Evolutionary conservation across 2,888 invertebrate species (phyloP), one percentile per base, ranked within the genome.

Genomic region (Parnassius glacialis): DNA sequence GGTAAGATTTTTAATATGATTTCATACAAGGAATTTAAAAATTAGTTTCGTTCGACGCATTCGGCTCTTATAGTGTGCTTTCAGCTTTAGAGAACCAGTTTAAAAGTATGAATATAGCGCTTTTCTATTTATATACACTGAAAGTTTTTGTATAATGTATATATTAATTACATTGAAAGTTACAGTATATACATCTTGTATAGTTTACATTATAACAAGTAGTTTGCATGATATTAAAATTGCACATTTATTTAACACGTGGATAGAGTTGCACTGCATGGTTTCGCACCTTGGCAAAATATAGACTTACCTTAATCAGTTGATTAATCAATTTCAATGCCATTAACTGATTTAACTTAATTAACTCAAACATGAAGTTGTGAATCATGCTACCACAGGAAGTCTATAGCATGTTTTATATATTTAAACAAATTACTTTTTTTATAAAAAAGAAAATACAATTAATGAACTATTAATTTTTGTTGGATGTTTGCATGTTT

Each of bases 361-460:
- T 71, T 61, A 71, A 69, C 87, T 88, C 86, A 85, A 88, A 89
- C 87, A 84, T 71, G 83, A 85, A 87, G 83, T 87, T 84, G 70
- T 64, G 71, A 76, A 65, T 71, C 64, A 66, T 67, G 61, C 66
- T 65, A 47, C 57, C 56, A 62, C 68, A 62, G 61, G 64, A 62
- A 62, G 12, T 44, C 54, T 69, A 71, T 74, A 59, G 65, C 64
- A 56, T 59, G 68, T 47, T 43, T 43, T 11, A 43, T 43, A 43
- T 43, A 43, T 43, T 11, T 11, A 11, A 11, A 43, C 9, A 43
- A 11, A 43, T 43, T 43, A 11, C 43, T 43, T 34, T 7, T 16
- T 7, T 34, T 34, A 43, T 11, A 10, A 9, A 9, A 13, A 13
- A 13, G 2, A 48, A 48, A n/a, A 48, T 13, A 13, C 16, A 43